Base-by-base conservation (phyloP, 2,113 vertebrate species). In the Gambusia affinis region DNA sequence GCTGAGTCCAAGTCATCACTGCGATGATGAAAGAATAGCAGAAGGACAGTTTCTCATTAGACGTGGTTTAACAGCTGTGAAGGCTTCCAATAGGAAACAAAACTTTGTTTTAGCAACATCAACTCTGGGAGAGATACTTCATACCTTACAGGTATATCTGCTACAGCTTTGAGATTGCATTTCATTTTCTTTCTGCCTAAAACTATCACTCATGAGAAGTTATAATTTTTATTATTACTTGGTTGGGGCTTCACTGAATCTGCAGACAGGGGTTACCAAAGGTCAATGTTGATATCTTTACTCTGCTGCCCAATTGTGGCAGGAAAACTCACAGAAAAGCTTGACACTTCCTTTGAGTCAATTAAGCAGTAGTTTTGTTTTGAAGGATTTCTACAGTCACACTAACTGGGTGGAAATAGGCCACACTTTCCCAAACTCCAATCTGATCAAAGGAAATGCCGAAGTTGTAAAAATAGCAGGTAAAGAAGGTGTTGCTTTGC, bases 361-460 rank as follows among this genome's bases (percentile, higher is more conserved):
- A 42, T 14, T 42, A 42, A 42, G 3, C 39, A 42, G 14, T 42
- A 42, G 39, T 42, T 42, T 42, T 42, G 12, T 42, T 42, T 42
- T 79, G 8, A 42, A 93, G 93, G 93, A 94, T 69, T 94, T 93
- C 79, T 93, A 94, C 89, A 93, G 93, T 42, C 93, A 94, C 57
- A 93, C 88, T 66, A 92, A 94, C 89, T 94, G 93, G 92, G 81
- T 92, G 31, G 94, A 94, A 60, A 39, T 92, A 39, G 86, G 85
- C 1, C 79, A 82, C 4, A 77, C 0, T 35, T 0, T n/a, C 3
- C 90, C 92, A 1, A 91, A 88, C 29, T 11, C 83, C 3, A 91
- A 88, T 72, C 83, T 94, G 22, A 88, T 92, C 75, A 76, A 67
- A 81, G 60, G 80, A 4, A 83, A 79, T 17, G 27, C n/a, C 42